Base-by-base conservation (phyloP, 1,140 invertebrate genomes). In the Zophobas atratus region DNA sequence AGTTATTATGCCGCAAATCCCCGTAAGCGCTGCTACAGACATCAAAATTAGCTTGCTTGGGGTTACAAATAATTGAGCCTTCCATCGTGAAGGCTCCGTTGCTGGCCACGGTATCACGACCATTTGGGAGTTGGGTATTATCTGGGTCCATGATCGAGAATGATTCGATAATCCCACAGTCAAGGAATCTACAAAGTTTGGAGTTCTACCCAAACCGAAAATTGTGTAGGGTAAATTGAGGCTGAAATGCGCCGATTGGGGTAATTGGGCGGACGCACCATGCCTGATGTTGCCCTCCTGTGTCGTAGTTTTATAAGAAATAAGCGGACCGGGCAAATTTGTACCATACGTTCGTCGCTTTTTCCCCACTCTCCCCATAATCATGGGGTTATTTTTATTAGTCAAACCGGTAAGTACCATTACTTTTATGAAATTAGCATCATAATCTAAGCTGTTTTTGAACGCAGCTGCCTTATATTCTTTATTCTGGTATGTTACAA, bases 51-150 rank as follows among this genome's bases (percentile, higher is more conserved):
- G 88, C 86, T 97, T 96, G 86, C 96, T 98, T 0, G 98, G 98
- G 0, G 98, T 99, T 0, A 99, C 94, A 89, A 98, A 99, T 2
- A 99, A 87, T 85, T 98, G 96, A 33, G 93, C 96, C 80, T 93
- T 93, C 98, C 98, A 99, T 83, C 91, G 90, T 3, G 88, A 90
- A 2, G 96, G 93, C 56, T 95, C 89, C 77, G 91, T 87, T 1
- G 92, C 89, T 3, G 97, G 97, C 85, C 93, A 92, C 1, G 98
- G 98, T 77, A 99, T 96, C 0, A 99, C 93, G 32, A 99, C 94
- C 86, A 99, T 95, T 87, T 99, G 98, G 0, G 98, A 99, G 86
- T 99, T 41, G 96, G 98, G 86, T 84, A 99, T 99, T 43, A 99
- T 94, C 86, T 98, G 96, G 0, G 93, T 93, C 94, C 96, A 99